Evolutionary conservation across 2,888 invertebrate genomes (phyloP).

Genomic region (Clivina fossor): DNA sequence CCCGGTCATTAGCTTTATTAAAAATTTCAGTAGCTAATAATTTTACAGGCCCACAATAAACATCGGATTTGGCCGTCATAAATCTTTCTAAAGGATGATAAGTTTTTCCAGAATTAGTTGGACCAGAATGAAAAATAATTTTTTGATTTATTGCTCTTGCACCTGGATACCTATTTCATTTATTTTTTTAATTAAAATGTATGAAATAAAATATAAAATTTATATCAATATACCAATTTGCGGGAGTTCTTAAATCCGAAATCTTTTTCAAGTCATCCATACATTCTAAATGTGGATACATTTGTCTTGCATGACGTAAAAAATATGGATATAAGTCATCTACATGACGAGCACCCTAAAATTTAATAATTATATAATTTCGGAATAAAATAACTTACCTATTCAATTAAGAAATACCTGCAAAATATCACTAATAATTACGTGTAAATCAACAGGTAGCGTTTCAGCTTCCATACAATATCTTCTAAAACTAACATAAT

Average conservation of each 20-base stretch:
- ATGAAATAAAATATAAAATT: constrained; percentile 2
- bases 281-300: constrained; percentile 96
- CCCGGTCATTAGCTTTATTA: constrained; percentile 81
- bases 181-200: neutral
- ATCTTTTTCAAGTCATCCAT: constrained; percentile 96
- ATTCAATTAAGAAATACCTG: no score
- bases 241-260: constrained; percentile 91
- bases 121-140: constrained; percentile 95
- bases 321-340: constrained; percentile 94
- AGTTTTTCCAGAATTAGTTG: constrained; percentile 98
- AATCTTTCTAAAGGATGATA: constrained; percentile 92
- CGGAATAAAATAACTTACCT: neutral
- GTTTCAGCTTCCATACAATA: constrained; percentile 84
- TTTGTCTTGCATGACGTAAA: constrained; percentile 82
- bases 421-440: constrained; percentile 86
- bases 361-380: neutral
- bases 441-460: constrained; percentile 87
- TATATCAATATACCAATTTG: constrained; percentile 77
- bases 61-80: constrained; percentile 82
- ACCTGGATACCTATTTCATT: constrained; percentile 74
- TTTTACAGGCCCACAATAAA: constrained; percentile 97
- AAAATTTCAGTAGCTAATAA: constrained; percentile 93
- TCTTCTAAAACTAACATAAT: constrained; percentile 82
- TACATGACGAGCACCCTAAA: constrained; percentile 73
- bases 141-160: constrained; percentile 86